These are phyloP conservation scores for Zaprionus bogoriensis DNA, from an alignment of 2,888 invertebrate species.

Conservation along the genomic window DNA sequence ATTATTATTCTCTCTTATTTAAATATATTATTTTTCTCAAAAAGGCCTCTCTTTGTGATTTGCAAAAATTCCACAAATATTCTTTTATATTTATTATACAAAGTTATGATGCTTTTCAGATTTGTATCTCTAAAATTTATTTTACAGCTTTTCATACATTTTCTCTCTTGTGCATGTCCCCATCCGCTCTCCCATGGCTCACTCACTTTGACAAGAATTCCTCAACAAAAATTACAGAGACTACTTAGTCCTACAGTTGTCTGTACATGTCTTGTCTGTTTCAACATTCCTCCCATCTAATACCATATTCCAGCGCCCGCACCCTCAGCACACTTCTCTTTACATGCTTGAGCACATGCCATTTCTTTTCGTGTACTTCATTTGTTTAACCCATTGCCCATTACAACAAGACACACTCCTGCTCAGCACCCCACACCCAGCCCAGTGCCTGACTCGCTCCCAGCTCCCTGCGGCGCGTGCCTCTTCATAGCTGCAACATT, in stretches of 20 bases:
- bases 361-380: constrained; percentile 42
- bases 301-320: not conserved
- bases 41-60: too few species aligned
- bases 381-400: constrained; percentile 52
- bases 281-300: not conserved
- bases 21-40: too few species aligned
- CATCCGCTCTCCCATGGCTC: too few species aligned
- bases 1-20: too few species aligned
- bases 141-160: not conserved
- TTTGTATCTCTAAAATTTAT: not conserved
- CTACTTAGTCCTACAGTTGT: too few species aligned
- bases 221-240: too few species aligned
- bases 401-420: constrained; percentile 25
- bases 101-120: not conserved
- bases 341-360: constrained; percentile 1
- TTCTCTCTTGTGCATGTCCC: too few species aligned
- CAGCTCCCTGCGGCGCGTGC: not conserved
- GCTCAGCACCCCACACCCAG: not conserved
- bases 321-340: not conserved
- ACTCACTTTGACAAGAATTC: too few species aligned
- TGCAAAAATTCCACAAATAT: too few species aligned
- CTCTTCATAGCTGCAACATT: constrained; percentile 48
- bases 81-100: too few species aligned
- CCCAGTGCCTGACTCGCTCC: not conserved
- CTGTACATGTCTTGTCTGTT: too few species aligned